A percentile compares a stretch with the other conserved stretches of the same genome.
Evolutionary conservation across 1,140 invertebrate species (phyloP).

Genomic region (Eriocheir sinensis): DNA sequence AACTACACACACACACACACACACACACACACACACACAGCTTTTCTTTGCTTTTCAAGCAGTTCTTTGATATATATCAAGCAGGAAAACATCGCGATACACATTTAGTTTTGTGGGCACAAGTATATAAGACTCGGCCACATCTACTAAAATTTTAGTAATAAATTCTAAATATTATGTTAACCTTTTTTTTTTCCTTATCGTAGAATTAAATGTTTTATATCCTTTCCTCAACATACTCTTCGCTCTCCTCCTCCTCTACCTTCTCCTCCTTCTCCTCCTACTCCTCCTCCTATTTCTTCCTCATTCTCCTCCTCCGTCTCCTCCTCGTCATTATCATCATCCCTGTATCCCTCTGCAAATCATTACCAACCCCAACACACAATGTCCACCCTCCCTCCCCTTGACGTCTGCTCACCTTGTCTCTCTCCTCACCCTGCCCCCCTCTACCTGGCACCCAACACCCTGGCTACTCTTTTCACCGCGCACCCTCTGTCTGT

Average conservation of each 20-base stretch:
- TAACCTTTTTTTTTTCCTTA: neutral
- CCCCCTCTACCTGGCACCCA: neutral
- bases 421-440: neutral
- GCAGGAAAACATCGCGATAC: neutral
- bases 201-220: neutral
- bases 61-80: neutral
- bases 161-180: neutral
- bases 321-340: neutral
- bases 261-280: neutral
- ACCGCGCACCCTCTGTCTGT: slow-evolving; percentile 2
- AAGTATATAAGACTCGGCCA: neutral
- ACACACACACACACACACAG: no score
- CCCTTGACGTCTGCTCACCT: neutral
- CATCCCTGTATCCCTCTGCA: neutral
- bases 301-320: slow-evolving; percentile 12
- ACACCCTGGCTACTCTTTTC: slow-evolving; percentile 29
- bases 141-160: no score
- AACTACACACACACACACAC: no score
- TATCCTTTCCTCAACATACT: neutral
- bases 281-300: neutral
- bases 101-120: neutral
- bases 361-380: neutral
- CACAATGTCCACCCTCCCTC: neutral
- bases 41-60: neutral
- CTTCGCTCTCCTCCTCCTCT: slow-evolving; percentile 1